Evolutionary conservation across 2,888 invertebrate species (phyloP).

Genomic region (Drosophila paracracens): DNA sequence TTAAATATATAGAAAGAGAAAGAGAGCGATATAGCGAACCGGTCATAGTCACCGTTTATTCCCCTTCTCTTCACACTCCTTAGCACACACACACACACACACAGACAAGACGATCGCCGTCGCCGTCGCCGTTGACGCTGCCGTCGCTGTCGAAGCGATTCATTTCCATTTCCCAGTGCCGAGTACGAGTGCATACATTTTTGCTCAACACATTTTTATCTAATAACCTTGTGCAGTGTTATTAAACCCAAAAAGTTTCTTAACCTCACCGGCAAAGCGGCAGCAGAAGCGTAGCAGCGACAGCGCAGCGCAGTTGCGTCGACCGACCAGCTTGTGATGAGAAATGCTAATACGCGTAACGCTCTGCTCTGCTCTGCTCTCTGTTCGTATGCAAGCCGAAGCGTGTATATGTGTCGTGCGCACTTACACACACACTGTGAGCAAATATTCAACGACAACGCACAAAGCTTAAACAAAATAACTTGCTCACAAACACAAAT

Average conservation of each 20-base stretch:
- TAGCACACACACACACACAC: neutral
- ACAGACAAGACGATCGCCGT: slow-evolving; percentile 33
- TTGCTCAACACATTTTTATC: slow-evolving; percentile 81
- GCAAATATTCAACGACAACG: slow-evolving; percentile 58
- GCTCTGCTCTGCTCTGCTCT: slow-evolving; percentile 10
- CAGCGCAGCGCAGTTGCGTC: slow-evolving; percentile 47
- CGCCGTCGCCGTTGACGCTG: neutral
- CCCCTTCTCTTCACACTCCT: slow-evolving; percentile 9
- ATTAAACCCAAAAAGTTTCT: slow-evolving; percentile 85
- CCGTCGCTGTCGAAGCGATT: slow-evolving; percentile 31
- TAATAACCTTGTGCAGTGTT: slow-evolving; percentile 85
- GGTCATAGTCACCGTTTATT: slow-evolving; percentile 49
- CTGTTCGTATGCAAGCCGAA: slow-evolving; percentile 23
- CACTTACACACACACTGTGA: slow-evolving; percentile 20
- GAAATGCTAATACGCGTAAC: slow-evolving; percentile 75
- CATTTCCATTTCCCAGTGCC: slow-evolving; percentile 55
- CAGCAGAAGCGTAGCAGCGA: slow-evolving; percentile 41
- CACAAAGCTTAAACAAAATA: slow-evolving; percentile 54
- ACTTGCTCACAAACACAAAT: slow-evolving; percentile 46
- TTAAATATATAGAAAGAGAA: neutral
- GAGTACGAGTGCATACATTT: slow-evolving; percentile 46
- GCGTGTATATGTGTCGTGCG: slow-evolving; percentile 18
- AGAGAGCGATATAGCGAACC: slow-evolving; percentile 23
- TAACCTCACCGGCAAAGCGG: slow-evolving; percentile 77
- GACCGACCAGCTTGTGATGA: slow-evolving; percentile 48